Evolutionary conservation across 2,797 vertebrate genomes (phyloP), one percentile per base, ranked within the genome.

Genomic region (Danio aesculapii): DNA sequence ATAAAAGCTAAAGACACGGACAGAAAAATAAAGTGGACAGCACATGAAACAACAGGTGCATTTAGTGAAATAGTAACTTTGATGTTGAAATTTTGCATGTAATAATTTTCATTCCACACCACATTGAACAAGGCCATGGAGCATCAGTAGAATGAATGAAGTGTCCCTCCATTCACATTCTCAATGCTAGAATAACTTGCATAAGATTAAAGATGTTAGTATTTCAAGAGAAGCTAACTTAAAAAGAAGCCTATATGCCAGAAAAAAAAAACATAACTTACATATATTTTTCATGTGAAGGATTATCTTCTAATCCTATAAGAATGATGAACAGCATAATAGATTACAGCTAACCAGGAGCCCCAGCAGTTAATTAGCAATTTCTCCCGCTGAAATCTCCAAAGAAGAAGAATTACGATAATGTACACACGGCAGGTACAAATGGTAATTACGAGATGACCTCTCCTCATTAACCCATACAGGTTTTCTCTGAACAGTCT

Each of bases 321-420:
- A 89, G 83, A 81, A 85, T 83, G 84, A 88, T 85, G 88, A 91
- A 91, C 90, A 92, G 85, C 89, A 83, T 88, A 88, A 87, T 47
- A 87, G 82, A 88, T 89, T 84, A 88, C 88, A 89, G 90, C 90
- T 83, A 85, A 90, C 86, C 81, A 78, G 82, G 87, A 91, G 89
- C 90, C 88, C 81, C 75, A 63, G 72, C 85, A 86, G 41, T 16
- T 46, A 81, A 79, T 62, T 77, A 50, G 46, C 73, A 39, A 30
- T 30, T 62, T 63, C 19, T 58, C 63, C 50, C 58, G n/a, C 75
- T 66, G 69, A 74, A 77, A 58, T 72, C 79, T 74, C 11, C 17
- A 30, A 17, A 82, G 74, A 77, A 82, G 46, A 66, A 73, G 78
- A 83, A 13, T 53, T 53, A 86, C 59, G 61, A 64, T n/a, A 66